A percentile compares a stretch with the other conserved stretches of the same genome.
Conservation (phyloP, 2,888 invertebrate species). For the Dicyrtoma fusca region DNA sequence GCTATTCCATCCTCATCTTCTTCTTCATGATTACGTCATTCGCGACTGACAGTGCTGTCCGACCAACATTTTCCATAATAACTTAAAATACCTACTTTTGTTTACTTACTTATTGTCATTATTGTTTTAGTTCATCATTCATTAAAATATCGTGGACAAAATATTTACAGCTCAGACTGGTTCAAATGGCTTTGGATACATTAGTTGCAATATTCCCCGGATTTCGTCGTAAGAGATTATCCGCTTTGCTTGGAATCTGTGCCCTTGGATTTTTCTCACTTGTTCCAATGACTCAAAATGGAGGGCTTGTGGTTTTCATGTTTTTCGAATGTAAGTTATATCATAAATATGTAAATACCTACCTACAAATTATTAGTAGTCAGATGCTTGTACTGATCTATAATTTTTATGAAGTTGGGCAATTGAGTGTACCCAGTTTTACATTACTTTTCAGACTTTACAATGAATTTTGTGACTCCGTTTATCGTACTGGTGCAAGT, state of each 20-base stretch:
- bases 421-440: too few species aligned
- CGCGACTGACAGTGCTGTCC: slow-evolving; percentile 45
- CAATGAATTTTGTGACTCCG: slow-evolving; percentile 38
- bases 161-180: slow-evolving; percentile 43
- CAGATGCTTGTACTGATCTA: not conserved
- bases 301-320: slow-evolving; percentile 43
- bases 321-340: slow-evolving; percentile 47
- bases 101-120: too few species aligned
- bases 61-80: too few species aligned
- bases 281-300: slow-evolving; percentile 45
- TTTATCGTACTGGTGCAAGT: slow-evolving; percentile 40
- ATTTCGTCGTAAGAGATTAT: slow-evolving; percentile 37
- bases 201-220: slow-evolving; percentile 39
- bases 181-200: slow-evolving; percentile 45
- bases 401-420: not conserved
- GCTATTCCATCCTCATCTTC: slow-evolving; percentile 36
- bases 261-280: slow-evolving; percentile 40
- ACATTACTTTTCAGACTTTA: slow-evolving; percentile 31
- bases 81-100: too few species aligned
- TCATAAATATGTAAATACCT: too few species aligned
- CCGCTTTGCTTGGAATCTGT: slow-evolving; percentile 44
- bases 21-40: slow-evolving; percentile 51
- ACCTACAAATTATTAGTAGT: too few species aligned
- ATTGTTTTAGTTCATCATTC: too few species aligned
- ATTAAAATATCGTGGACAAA: too few species aligned